Evolutionary conservation across 2,113 vertebrate genomes (phyloP).

Genomic region (Microcebus tavaratra): DNA sequence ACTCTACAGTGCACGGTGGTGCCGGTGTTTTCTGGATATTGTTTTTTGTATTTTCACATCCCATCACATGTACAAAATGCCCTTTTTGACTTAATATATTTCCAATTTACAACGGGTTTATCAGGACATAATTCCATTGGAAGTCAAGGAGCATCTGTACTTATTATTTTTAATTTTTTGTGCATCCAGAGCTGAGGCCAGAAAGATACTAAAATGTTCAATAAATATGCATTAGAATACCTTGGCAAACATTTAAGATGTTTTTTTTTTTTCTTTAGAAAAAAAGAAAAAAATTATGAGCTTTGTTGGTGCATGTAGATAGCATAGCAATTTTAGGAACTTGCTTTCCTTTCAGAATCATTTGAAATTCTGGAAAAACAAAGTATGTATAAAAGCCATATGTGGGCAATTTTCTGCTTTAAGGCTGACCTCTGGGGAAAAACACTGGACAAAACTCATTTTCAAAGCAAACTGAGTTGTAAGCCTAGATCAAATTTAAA

Average conservation of each 20-base stretch:
- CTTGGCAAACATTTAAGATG: background rate
- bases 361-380: slow-evolving; percentile 10
- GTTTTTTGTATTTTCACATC: background rate
- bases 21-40: background rate
- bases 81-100: background rate
- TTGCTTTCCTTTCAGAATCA: slow-evolving; percentile 9
- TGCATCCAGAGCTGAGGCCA: background rate
- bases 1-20: background rate
- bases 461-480: background rate
- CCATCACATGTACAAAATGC: background rate
- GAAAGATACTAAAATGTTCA: background rate
- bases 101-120: background rate
- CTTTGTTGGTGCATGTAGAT: background rate
- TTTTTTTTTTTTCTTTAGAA: background rate
- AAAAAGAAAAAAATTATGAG: background rate
- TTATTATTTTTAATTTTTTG: background rate
- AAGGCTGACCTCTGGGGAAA: background rate
- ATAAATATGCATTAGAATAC: background rate
- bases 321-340: background rate
- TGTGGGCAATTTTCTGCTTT: background rate
- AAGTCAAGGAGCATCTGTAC: background rate
- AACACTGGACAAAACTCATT: background rate
- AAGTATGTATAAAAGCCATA: background rate
- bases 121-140: background rate
- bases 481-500: background rate